Percentiles rank a stretch among this genome's conserved stretches.
Evolutionary conservation across 2,888 invertebrate genomes (phyloP).

Genomic region (Synergus gifuensis): DNA sequence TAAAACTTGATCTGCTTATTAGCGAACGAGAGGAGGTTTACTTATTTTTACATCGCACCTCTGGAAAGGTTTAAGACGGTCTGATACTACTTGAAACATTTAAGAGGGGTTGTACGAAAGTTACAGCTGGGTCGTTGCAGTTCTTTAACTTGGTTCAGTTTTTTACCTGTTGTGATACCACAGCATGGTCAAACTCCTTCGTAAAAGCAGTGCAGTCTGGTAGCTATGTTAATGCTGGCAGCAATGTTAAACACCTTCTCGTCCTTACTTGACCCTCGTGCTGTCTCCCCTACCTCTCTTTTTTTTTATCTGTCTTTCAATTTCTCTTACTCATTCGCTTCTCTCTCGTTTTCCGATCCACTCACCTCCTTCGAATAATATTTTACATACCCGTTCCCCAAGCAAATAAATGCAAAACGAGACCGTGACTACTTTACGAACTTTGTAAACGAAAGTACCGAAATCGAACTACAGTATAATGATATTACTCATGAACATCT

Average conservation of each 20-base stretch:
- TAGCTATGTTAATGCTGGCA: slow-evolving; percentile 15
- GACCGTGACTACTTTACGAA: background rate
- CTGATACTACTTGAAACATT: slow-evolving; percentile 5
- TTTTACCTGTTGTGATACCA: slow-evolving; percentile 9
- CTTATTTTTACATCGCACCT: background rate
- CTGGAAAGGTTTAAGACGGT: slow-evolving; percentile 9
- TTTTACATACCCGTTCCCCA: background rate
- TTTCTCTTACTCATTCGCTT: background rate
- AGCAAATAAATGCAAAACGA: background rate
- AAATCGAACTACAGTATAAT: background rate
- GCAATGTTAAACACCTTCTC: slow-evolving; percentile 6
- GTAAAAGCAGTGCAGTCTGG: background rate
- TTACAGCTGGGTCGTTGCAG: background rate
- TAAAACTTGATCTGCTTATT: slow-evolving; percentile 18
- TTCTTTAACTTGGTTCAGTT: slow-evolving; percentile 12
- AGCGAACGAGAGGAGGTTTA: background rate
- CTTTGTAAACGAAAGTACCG: background rate
- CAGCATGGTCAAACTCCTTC: background rate
- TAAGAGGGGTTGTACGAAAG: slow-evolving; percentile 2
- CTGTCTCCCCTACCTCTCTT: background rate
- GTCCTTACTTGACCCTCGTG: background rate
- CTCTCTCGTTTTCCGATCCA: background rate
- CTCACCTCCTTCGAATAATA: background rate
- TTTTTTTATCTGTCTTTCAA: background rate
- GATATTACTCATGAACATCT: background rate